Base-by-base conservation (phyloP, 1,140 invertebrate genomes). In the Ganaspis sp. region DNA sequence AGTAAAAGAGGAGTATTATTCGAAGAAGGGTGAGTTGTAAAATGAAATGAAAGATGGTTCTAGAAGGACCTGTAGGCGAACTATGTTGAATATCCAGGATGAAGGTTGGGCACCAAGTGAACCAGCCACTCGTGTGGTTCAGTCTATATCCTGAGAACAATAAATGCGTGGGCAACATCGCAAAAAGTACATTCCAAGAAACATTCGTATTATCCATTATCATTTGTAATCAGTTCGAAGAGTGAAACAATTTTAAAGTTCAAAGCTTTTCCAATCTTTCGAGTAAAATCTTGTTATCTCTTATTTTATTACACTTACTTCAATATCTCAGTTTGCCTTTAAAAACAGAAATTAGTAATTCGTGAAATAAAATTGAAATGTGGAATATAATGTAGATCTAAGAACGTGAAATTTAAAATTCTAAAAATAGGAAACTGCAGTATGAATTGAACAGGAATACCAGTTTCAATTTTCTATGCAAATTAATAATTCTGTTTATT, bases 121-220 rank as follows among this genome's bases (percentile, higher is more conserved):
- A 88, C 83, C 82, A 84, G 82, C 81, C 72, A 81, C 72, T 78
- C 26, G 49, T 34, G 72, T 19, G n/a, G 15, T 78, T 83, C 80
- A 77, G 77, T 77, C 75, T 83, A 76, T 84, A 90, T 89, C 87
- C 86, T 89, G 88, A 88, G 88, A 90, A 90, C 89, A 89, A 90
- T 74, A 72, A 87, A 84, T 73, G 86, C 84, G 88, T 89, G 86
- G 87, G 88, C 87, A 85, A 85, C 82, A 76, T 79, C 74, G 83
- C 84, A 82, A 89, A 88, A 88, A 87, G 81, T 85, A 85, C 88
- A 89, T 89, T 89, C 87, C 86, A 86, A 84, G 54, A 75, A 81
- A 80, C 77, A 75, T 78, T 75, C 76, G 69, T 64, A 72, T 74
- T 75, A 79, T 80, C 70, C n/a, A 45, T 45, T 45, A 45, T 45